Evolutionary conservation across 1,140 invertebrate genomes (phyloP).

Genomic region (Venustaconcha ellipsiformis): DNA sequence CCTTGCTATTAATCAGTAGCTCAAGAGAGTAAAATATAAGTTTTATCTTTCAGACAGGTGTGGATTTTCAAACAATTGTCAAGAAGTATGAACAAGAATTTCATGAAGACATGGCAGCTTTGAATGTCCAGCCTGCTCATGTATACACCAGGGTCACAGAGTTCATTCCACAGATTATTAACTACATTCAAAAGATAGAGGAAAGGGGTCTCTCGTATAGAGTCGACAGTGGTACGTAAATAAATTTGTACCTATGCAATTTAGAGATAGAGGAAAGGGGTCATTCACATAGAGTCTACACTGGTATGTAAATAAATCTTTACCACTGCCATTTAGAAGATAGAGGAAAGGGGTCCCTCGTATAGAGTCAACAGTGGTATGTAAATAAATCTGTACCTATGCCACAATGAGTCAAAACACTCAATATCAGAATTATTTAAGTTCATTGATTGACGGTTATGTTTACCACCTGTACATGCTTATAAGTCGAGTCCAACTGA

Average conservation of each 20-base stretch:
- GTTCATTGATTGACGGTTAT: no score
- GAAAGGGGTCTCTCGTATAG: conserved; percentile 64
- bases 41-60: neutral
- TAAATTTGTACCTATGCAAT: neutral
- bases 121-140: conserved; percentile 80
- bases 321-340: conserved; percentile 71
- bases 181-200: conserved; percentile 81
- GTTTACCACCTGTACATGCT: no score
- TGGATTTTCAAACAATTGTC: no score
- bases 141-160: conserved; percentile 83
- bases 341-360: conserved; percentile 73
- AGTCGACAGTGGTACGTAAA: conserved; percentile 37
- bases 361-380: conserved; percentile 41
- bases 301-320: no score
- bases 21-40: neutral
- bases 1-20: neutral
- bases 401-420: no score
- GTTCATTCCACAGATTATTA: conserved; percentile 81
- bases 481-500: no score
- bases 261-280: no score
- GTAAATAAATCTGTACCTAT: neutral
- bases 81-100: conserved; percentile 86
- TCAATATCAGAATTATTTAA: no score
- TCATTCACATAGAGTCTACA: no score
- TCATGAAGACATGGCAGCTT: conserved; percentile 79